Percentiles rank a stretch among this genome's conserved stretches.
Evolutionary conservation across 2,113 vertebrate genomes (phyloP).

Genomic region (Odontesthes bonariensis): DNA sequence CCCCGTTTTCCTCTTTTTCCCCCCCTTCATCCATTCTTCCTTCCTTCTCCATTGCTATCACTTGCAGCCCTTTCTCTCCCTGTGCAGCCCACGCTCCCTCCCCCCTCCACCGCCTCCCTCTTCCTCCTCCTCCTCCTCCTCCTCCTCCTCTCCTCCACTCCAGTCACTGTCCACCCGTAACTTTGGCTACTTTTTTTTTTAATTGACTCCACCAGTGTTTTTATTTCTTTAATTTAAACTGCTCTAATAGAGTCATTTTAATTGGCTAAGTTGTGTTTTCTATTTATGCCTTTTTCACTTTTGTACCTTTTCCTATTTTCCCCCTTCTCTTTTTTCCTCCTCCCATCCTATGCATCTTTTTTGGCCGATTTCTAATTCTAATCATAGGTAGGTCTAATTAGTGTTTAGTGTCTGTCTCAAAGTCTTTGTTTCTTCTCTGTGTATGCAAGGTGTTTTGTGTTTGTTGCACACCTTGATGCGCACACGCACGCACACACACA

Average conservation of each 20-base stretch:
- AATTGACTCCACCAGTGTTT: slow-evolving; percentile 62
- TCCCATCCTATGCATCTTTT: slow-evolving; percentile 76
- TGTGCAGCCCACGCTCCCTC: slow-evolving; percentile 62
- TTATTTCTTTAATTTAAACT: slow-evolving; percentile 49
- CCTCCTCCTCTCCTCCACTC: slow-evolving; percentile 23
- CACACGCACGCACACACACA: slow-evolving; percentile 36
- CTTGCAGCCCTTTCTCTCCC: slow-evolving; percentile 68
- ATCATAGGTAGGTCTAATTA: slow-evolving; percentile 83
- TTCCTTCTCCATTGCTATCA: slow-evolving; percentile 63
- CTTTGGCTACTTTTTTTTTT: slow-evolving; percentile 75
- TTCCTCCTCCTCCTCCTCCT: slow-evolving; percentile 9
- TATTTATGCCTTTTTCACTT: slow-evolving; percentile 74
- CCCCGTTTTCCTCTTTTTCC: slow-evolving; percentile 55
- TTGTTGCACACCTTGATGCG: slow-evolving; percentile 46
- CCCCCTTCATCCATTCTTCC: slow-evolving; percentile 59
- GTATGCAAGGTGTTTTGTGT: slow-evolving; percentile 60
- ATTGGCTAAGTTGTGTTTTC: slow-evolving; percentile 71
- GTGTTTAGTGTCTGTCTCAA: slow-evolving; percentile 77
- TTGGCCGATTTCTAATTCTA: slow-evolving; percentile 78
- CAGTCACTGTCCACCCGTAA: slow-evolving; percentile 67
- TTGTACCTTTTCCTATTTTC: slow-evolving; percentile 68
- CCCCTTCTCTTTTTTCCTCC: slow-evolving; percentile 72
- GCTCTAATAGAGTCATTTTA: slow-evolving; percentile 57
- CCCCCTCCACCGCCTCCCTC: slow-evolving; percentile 28
- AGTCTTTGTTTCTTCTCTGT: slow-evolving; percentile 70